Conservation (phyloP, 2,797 vertebrate species). For the Anolis apletophallus region DNA sequence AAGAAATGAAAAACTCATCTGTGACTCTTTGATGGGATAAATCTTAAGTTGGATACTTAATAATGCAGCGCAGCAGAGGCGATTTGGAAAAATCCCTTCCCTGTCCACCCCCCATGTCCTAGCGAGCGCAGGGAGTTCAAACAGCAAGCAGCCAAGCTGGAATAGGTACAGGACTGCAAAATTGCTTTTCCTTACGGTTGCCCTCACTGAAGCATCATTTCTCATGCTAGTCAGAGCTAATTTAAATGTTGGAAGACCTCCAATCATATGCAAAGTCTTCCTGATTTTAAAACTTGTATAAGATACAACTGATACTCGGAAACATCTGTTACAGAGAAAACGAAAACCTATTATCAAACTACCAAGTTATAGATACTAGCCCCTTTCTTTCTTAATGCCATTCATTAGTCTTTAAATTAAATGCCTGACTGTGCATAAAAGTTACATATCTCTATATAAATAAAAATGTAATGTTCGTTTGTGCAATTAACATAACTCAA, state of each 20-base stretch:
- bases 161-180: constrained; percentile 65
- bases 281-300: constrained; percentile 71
- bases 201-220: constrained; percentile 70
- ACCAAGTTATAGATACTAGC: constrained; percentile 41
- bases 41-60: constrained; percentile 46
- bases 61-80: constrained; percentile 38
- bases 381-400: constrained; percentile 53
- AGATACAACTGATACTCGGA: constrained; percentile 69
- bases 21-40: constrained; percentile 41
- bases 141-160: constrained; percentile 73
- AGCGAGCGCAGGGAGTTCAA: constrained; percentile 72
- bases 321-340: constrained; percentile 72
- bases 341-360: constrained; percentile 57
- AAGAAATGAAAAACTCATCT: constrained; percentile 62
- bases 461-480: too few relatives aligned
- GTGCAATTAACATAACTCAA: too few relatives aligned
- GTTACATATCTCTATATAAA: constrained; percentile 43
- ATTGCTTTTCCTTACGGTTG: constrained; percentile 67
- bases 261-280: constrained; percentile 72
- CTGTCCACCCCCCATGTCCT: constrained; percentile 53
- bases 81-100: constrained; percentile 60
- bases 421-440: not conserved
- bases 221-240: constrained; percentile 69
- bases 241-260: constrained; percentile 70
- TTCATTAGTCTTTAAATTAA: constrained; percentile 38